These are phyloP conservation scores for Trichomycterus rosablanca DNA, from an alignment of 2,113 vertebrate genomes.

Conservation along the genomic window DNA sequence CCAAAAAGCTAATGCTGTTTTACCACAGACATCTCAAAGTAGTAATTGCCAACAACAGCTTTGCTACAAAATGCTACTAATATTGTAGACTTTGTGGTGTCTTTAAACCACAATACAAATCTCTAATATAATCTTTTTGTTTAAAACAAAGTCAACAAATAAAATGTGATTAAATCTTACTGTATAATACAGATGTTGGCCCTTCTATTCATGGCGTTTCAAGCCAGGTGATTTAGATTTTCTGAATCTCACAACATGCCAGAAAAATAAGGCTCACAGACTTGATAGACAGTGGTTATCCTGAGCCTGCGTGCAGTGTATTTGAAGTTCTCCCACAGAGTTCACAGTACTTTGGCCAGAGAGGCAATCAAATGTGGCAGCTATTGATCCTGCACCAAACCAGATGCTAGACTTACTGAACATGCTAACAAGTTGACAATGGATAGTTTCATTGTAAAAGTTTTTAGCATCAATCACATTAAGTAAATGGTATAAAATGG, in stretches of 20 bases:
- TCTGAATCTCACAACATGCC: slow-evolving; percentile 57
- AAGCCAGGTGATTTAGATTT: slow-evolving; percentile 56
- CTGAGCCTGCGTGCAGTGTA: slow-evolving; percentile 52
- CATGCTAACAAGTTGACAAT: slow-evolving; percentile 59
- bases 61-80: too few relatives aligned
- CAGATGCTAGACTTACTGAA: slow-evolving; percentile 59
- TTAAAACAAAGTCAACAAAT: too few relatives aligned
- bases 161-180: too few relatives aligned
- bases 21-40: too few relatives aligned
- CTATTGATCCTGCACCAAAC: slow-evolving; percentile 63
- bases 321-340: slow-evolving; percentile 64
- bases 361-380: slow-evolving; percentile 65
- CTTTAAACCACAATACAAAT: too few relatives aligned
- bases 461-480: slow-evolving; percentile 46
- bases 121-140: too few relatives aligned
- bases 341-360: slow-evolving; percentile 61
- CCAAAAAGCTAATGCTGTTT: too few relatives aligned
- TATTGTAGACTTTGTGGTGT: too few relatives aligned
- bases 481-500: background rate
- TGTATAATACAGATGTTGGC: too few relatives aligned
- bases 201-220: too few relatives aligned
- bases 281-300: slow-evolving; percentile 50
- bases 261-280: slow-evolving; percentile 56
- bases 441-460: slow-evolving; percentile 59
- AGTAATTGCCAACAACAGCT: too few relatives aligned